Percentiles rank a stretch among this genome's conserved stretches.
Evolutionary conservation across 2,797 vertebrate genomes (phyloP).

Genomic region (Danio kyathit): DNA sequence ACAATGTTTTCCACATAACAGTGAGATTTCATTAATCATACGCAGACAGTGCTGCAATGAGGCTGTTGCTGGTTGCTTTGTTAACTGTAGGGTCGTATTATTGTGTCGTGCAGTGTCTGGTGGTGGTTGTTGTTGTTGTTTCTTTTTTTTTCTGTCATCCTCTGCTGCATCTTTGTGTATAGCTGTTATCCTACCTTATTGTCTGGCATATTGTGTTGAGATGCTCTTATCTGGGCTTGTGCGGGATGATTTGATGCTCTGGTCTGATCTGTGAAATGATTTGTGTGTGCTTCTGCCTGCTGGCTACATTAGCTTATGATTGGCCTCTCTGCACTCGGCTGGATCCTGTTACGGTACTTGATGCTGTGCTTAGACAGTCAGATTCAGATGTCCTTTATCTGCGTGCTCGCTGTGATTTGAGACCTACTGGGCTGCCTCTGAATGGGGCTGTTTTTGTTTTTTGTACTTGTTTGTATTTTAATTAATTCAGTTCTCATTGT

Average conservation of each 20-base stretch:
- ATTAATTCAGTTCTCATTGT: not conserved
- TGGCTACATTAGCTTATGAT: conserved; percentile 32
- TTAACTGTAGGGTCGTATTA: not conserved
- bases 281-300: conserved; percentile 10
- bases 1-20: not conserved
- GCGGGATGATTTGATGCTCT: conserved; percentile 33
- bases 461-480: not conserved
- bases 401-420: not conserved
- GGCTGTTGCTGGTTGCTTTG: not conserved
- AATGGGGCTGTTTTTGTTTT: too few relatives aligned
- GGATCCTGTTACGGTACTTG: conserved; percentile 33
- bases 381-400: conserved; percentile 23
- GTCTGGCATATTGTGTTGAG: conserved; percentile 32
- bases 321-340: conserved; percentile 10
- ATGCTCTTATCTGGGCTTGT: conserved; percentile 31
- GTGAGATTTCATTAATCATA: conserved; percentile 21
- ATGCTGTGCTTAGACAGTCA: conserved; percentile 37
- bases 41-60: conserved; percentile 7
- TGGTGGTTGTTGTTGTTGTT: not conserved
- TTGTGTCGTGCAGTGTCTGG: not conserved
- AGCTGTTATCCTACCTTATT: conserved; percentile 22
- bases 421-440: not conserved
- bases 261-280: conserved; percentile 43
- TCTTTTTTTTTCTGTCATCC: not conserved
- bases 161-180: conserved; percentile 11